These are phyloP conservation scores for Leucophenga varia DNA, from an alignment of 1,140 invertebrate species.

Conservation along the genomic window DNA sequence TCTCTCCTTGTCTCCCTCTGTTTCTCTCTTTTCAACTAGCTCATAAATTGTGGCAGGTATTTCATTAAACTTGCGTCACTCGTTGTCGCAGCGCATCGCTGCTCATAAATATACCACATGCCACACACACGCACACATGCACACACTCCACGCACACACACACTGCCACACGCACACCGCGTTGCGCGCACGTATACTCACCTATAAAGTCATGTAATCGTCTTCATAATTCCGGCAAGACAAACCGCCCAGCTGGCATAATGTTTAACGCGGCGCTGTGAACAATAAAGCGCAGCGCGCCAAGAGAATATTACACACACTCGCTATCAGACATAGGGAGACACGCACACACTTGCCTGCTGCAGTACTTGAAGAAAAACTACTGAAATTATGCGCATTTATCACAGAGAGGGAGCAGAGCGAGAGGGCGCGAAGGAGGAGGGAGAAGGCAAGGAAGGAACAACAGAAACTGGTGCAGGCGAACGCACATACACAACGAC, in stretches of 20 bases:
- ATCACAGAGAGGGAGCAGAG: no score
- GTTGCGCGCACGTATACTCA: slow-evolving; percentile 18
- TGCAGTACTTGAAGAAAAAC: no score
- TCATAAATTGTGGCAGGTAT: slow-evolving; percentile 43
- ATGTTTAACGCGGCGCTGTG: slow-evolving; percentile 41
- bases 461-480: no score
- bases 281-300: no score
- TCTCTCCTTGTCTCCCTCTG: neutral
- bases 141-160: slow-evolving; percentile 7
- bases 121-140: slow-evolving; percentile 8
- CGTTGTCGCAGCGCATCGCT: slow-evolving; percentile 32
- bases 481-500: no score
- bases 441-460: no score
- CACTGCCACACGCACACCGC: neutral
- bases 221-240: slow-evolving; percentile 47
- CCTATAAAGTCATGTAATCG: slow-evolving; percentile 50
- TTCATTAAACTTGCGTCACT: no score
- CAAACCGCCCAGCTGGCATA: slow-evolving; percentile 37
- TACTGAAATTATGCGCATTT: no score
- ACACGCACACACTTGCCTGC: no score
- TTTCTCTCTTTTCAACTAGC: slow-evolving; percentile 20
- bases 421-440: no score
- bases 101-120: slow-evolving; percentile 41
- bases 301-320: no score
- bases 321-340: no score